Evolutionary conservation across 2,113 vertebrate species (phyloP), one percentile per base, ranked within the genome.

Genomic region (Hemicordylus capensis): DNA sequence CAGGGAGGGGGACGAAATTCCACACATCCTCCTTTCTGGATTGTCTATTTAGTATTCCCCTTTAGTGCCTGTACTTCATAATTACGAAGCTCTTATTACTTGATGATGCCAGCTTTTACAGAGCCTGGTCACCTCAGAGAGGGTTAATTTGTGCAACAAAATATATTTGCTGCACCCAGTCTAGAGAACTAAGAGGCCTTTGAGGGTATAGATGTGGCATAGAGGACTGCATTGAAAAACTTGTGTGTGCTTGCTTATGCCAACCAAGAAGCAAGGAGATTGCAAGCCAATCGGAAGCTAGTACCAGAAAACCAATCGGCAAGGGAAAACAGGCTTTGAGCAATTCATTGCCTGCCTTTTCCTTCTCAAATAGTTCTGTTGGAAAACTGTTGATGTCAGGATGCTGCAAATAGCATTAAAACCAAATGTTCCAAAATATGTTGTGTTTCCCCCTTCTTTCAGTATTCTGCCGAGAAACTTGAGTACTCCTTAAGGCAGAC

Each of bases 401-500:
- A 20, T 22, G 44, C 20, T 63, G 28, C 15, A 12, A 63, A 74
- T 6, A n/a, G 6, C 4, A 12, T 20, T 8, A 1, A 85, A 79
- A 37, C 22, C 17, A 80, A 46, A 39, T 66, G 14, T 42, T 51
- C 6, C 0, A 2, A 48, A 3, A 2, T 20, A n/a, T 9, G 48
- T 56, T 56, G 17, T 4, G 0, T 56, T 31, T 15, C 46, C 70
- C 37, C 37, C 64, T 0, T 80, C 34, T 87, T 11, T n/a, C 70
- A 97, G 96, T 96, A 94, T 79, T 95, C 95, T 54, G 89, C 93
- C 1, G 92, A 92, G 86, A 96, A 96, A 78, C 87, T 96, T 4
- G 92, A 97, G 78, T 79, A 81, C 31, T 26, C 86, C 86, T 82
- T 96, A 81, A 88, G 77, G 42, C 83, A 88, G 8, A 80, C 26